Evolutionary conservation across 2,888 invertebrate genomes (phyloP), one percentile per base, ranked within the genome.

Genomic region (Corythucha ciliata): DNA sequence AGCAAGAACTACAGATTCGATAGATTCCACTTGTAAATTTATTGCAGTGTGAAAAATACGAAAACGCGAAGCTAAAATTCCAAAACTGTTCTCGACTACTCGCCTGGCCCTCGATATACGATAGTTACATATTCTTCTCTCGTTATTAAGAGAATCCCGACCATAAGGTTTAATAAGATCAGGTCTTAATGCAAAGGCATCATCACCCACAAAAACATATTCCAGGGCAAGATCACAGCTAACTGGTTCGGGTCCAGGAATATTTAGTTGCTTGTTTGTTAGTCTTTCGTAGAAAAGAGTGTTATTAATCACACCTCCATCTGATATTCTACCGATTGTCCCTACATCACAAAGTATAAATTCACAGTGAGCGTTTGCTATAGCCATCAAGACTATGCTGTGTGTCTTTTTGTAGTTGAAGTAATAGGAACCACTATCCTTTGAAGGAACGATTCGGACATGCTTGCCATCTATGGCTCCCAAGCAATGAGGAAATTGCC

Each of bases 1-100:
- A 14, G 44, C 29, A 18, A 44, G 22, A 27, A 44, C 44, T 14
- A 44, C 44, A 24, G 14, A 29, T 16, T 44, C 44, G 22, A 44
- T 29, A 8, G 20, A 16, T 21, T 27, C 14, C 6, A 27, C 18
- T 29, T 44, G 27, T 27, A 44, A 27, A 44, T 44, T 44, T 14
- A 44, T 44, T 29, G 44, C 26, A 10, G 44, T 44, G 21, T 40
- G 40, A 24, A 44, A 44, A 44, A 44, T 44, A 21, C 44, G 18
- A 27, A 44, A 44, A 6, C 44, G 44, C 21, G 18, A 21, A 8
- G 44, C 44, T 21, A 54, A 32, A 18, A 54, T 46, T 16, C 50
- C 50, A 40, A 53, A 53, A 20, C 49, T 29, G 29, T 29, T 29
- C 12, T 29, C 29, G n/a, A 29, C 29, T 10, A 29, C 29, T 10